Base-by-base conservation (phyloP, 2,888 invertebrate genomes). In the Chelonus formosanus region DNA sequence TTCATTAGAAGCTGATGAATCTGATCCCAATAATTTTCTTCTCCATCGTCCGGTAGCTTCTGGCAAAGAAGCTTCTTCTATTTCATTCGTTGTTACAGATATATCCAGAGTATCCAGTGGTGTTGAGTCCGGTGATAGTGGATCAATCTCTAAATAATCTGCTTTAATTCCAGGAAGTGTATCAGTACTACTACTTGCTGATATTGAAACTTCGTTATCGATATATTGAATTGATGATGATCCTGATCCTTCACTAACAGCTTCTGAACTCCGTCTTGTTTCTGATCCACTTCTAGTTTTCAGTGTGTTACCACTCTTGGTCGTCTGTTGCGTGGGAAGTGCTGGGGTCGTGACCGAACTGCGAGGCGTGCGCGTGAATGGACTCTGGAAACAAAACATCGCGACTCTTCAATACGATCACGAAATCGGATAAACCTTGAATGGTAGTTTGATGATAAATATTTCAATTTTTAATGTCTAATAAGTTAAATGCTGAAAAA, bases 41-140 rank as follows among this genome's bases (percentile, higher is more conserved):
- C 87, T 84, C 75, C 88, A 79, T 63, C 87, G 84, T 71, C 87
- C 86, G 44, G 86, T 86, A 2, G 86, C 86, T 7, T 48, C 31
- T 48, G 7, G 44, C n/a, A 5, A n/a, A 7, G 7, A n/a, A 40
- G 53, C 5, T 40, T 31, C 47, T 47, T 6, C 8, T 5, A 45
- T 31, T 20, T 34, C 48, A n/a, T 56, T 36, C 3, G n/a, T 20
- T 8, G 35, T 32, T 7, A 10, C 8, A 52, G 61, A 66, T 64
- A 32, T 68, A 31, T 63, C 59, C 6, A 4, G 34, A 34, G 57
- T 63, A 1, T n/a, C 48, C 1, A 63, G 65, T n/a, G 67, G 59
- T 6, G 65, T 76, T 3, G 78, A 72, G 0, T 76, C 80, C 0
- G 81, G 80, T 0, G 83, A 82, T 3, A 82, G 48, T 0, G 81